Base-by-base conservation (phyloP, 2,888 invertebrate species). In the Ditylenchus weischeri region DNA sequence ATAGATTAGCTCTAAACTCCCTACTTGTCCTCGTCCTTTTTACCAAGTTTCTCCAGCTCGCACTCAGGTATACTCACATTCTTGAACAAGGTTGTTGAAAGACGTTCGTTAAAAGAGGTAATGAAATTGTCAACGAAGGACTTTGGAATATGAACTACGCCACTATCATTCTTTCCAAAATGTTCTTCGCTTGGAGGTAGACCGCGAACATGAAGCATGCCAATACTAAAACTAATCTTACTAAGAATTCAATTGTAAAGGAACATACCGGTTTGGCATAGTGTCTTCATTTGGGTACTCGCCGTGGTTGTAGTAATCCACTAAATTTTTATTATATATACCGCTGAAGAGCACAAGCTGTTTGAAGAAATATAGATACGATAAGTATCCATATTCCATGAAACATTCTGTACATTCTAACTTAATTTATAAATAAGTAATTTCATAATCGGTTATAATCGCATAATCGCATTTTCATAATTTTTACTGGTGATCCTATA, bases 211-310 rank as follows among this genome's bases (percentile, higher is more conserved):
- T 98, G 98, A 88, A 99, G 91, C 76, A 99, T 93, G 13, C 96
- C 96, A 84, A 96, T 94, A 57, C 80, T 78, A 23, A 57, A 75
- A 8, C 10, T 13, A 54, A 62, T 5, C 1, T 6, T 59, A 13
- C 1, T 59, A 29, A 59, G 7, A 51, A 7, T 19, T 18, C 23
- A 38, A 8, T 21, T 49, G 21, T 0, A 65, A 18, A n/a, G 29
- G 47, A 35, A 38, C 35, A 61, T 57, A 79, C 75, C 79, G 74
- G 85, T 98, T 96, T 0, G 98, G 98, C 98, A 99, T 99, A 85
- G 95, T 94, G 84, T 99, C 98, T 84, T 99, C 98, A 80, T 94
- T 93, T 0, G 95, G 93, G 85, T 99, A 99, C 83, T 98, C 96
- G 83, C 93, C 93, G 83, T 93, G 93, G 85, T 95, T 95, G 86